phyloP scores from a whole-genome alignment of 1,140 invertebrate genomes.

The Drosophila ironensis region DNA sequence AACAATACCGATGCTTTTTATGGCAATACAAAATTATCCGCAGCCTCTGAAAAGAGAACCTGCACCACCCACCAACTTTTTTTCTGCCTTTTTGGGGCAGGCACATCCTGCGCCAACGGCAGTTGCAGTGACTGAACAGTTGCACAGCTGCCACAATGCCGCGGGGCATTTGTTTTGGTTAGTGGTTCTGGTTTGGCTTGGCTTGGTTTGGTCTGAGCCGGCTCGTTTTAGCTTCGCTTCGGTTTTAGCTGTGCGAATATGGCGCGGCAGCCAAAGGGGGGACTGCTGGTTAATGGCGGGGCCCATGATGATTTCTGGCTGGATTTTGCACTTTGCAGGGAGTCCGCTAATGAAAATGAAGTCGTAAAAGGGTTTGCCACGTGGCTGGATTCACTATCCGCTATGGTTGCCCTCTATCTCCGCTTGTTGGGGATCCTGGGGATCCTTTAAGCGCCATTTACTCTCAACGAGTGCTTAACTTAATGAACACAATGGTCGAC shows the following conservation, averaged over 20 bases:
- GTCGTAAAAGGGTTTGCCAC: slow-evolving; percentile 49
- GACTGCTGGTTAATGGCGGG: neutral
- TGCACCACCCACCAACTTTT: neutral
- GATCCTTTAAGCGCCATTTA: slow-evolving; percentile 52
- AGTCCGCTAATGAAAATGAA: slow-evolving; percentile 43
- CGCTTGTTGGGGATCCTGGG: neutral
- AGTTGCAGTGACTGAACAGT: slow-evolving; percentile 22
- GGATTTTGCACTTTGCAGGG: slow-evolving; percentile 29
- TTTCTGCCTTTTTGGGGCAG: neutral
- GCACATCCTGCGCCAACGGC: neutral
- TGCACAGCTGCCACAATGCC: slow-evolving; percentile 13
- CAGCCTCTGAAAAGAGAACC: too few species aligned
- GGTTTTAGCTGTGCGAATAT: neutral
- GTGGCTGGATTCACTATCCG: slow-evolving; percentile 12
- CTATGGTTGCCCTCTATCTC: neutral
- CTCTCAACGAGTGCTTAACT: slow-evolving; percentile 43
- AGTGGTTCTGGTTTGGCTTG: slow-evolving; percentile 15
- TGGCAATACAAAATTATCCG: too few species aligned
- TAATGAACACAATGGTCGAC: slow-evolving; percentile 40
- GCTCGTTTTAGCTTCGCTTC: slow-evolving; percentile 13
- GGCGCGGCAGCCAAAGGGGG: neutral
- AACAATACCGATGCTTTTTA: too few species aligned
- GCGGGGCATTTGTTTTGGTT: slow-evolving; percentile 41
- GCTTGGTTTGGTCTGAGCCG: neutral
- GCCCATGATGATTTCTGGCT: slow-evolving; percentile 2